A percentile compares a stretch with the other conserved stretches of the same genome.
These are phyloP conservation scores for Podilymbus podiceps DNA, from an alignment of 2,113 vertebrate genomes.

Conservation along the genomic window DNA sequence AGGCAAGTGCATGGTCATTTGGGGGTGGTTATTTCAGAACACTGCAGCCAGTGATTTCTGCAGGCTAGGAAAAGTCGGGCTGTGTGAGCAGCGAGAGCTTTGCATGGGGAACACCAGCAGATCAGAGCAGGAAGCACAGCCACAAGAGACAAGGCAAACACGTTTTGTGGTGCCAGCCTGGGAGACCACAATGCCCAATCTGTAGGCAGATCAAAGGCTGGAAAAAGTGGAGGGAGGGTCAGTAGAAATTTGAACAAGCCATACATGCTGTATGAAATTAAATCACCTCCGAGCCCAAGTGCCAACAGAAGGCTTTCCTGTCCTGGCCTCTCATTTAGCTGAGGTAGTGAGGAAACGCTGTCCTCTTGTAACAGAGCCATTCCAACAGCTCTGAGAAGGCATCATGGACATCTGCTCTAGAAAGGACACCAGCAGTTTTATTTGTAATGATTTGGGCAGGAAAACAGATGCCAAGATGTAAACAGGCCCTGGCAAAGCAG, in stretches of 20 bases:
- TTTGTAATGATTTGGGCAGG: not conserved
- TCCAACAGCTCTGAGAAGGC: not conserved
- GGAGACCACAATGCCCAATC: not conserved
- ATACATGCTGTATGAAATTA: not conserved
- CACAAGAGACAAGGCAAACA: not conserved
- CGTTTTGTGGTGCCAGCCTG: not conserved
- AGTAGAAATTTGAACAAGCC: not conserved
- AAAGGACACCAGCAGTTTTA: not conserved
- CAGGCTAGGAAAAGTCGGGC: constrained; percentile 75
- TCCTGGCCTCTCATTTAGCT: not conserved
- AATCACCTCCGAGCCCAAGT: not conserved
- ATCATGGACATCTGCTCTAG: not conserved
- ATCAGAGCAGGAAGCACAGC: not conserved
- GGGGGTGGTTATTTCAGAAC: not conserved
- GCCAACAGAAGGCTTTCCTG: not conserved
- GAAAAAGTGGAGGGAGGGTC: not conserved
- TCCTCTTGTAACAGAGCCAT: not conserved
- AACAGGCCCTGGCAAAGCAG: not conserved
- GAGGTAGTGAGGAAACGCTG: not conserved
- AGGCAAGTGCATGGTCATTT: fast-evolving
- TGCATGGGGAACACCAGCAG: not conserved
- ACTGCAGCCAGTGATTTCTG: not conserved
- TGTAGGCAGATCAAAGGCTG: not conserved
- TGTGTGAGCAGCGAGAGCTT: constrained; percentile 73
- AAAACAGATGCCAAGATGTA: not conserved